A percentile compares a stretch with the other conserved stretches of the same genome.
phyloP scores from a whole-genome alignment of 1,140 invertebrate species.

The Drosophila takahashii region DNA sequence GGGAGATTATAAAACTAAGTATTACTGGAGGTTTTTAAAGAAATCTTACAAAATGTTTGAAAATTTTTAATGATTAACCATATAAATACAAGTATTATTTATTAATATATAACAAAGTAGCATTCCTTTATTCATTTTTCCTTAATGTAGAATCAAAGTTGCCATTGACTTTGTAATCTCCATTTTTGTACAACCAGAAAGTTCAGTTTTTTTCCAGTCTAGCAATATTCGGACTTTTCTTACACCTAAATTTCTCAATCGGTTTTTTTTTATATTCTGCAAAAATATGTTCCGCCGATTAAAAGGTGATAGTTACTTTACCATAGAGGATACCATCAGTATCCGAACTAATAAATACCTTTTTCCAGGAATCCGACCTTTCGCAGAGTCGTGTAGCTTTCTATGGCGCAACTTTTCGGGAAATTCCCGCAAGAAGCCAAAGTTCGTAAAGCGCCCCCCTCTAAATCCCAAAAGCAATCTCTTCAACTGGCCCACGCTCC shows the following conservation, averaged over 20 bases:
- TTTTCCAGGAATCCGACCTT: neutral
- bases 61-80: too few species aligned
- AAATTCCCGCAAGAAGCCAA: neutral
- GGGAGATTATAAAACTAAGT: neutral
- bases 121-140: too few species aligned
- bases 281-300: neutral
- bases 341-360: too few species aligned
- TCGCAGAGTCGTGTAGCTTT: neutral
- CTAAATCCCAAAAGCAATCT: neutral
- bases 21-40: too few species aligned
- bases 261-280: neutral
- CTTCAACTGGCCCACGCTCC: neutral
- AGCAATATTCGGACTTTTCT: neutral
- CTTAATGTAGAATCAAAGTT: neutral
- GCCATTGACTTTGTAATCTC: neutral
- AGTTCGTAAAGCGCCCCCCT: neutral
- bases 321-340: too few species aligned
- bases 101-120: too few species aligned
- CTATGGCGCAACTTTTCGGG: neutral
- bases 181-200: neutral
- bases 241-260: conserved; percentile 1
- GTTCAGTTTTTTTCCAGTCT: neutral
- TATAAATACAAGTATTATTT: too few species aligned
- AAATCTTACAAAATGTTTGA: too few species aligned
- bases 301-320: too few species aligned